These are phyloP conservation scores for Ashinkailepas kermadecensis DNA, from an alignment of 2,888 invertebrate species.

Conservation along the genomic window DNA sequence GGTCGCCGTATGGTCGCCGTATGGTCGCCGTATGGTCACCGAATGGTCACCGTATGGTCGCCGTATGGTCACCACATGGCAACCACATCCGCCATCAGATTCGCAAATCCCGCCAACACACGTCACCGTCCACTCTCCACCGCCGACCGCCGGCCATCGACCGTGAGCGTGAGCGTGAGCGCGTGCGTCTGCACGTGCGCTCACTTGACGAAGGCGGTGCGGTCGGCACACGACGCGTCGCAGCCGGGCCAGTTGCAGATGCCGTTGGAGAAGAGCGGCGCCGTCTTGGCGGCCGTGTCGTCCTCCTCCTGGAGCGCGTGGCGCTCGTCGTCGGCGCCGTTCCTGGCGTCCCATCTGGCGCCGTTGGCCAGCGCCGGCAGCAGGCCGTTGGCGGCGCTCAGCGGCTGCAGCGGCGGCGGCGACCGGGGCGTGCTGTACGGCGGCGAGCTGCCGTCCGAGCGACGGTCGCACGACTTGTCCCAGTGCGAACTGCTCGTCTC, in stretches of 20 bases:
- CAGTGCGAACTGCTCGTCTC: background rate
- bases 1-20: too few species aligned
- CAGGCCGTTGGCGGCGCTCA: background rate
- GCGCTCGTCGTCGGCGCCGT: background rate
- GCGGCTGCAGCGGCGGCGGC: constrained; percentile 14
- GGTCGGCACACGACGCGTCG: constrained; percentile 85
- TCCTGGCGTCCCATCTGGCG: background rate
- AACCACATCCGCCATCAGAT: too few species aligned
- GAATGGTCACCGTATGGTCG: too few species aligned
- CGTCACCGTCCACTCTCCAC: too few species aligned
- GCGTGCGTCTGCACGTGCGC: constrained; percentile 37
- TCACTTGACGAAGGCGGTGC: constrained; percentile 85
- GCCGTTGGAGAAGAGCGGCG: constrained; percentile 81
- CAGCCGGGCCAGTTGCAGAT: constrained; percentile 98
- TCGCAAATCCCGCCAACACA: too few species aligned
- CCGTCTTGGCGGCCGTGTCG: background rate
- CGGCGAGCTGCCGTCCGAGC: constrained; percentile 3
- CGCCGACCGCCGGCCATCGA: too few species aligned
- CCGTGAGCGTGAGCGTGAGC: too few species aligned
- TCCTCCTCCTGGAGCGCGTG: background rate
- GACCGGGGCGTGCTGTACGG: background rate
- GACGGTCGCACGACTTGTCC: background rate
- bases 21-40: too few species aligned
- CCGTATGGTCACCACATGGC: too few species aligned
- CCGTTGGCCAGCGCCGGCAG: constrained; percentile 1